Percentiles rank a stretch among this genome's conserved stretches.
Evolutionary conservation across 2,888 invertebrate species (phyloP).

Genomic region (Drosophila kuntzei): DNA sequence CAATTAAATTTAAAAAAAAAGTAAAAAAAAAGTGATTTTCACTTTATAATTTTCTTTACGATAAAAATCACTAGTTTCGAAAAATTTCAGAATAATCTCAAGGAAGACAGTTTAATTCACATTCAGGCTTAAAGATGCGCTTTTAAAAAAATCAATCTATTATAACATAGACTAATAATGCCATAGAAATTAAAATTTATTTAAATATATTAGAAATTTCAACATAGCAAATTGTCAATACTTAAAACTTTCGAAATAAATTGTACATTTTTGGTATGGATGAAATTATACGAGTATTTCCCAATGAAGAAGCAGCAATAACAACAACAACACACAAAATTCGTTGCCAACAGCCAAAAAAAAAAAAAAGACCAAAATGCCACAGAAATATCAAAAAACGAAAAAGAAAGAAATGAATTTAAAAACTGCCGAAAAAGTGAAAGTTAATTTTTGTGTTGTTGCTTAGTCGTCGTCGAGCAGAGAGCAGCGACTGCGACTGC

Average conservation of each 20-base stretch:
- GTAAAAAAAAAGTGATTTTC: no score
- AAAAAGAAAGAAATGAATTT: slow-evolving; percentile 77
- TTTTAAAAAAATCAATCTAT: no score
- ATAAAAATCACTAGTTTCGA: no score
- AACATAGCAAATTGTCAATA: slow-evolving; percentile 28
- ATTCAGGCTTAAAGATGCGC: no score
- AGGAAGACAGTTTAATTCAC: no score
- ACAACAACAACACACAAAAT: slow-evolving; percentile 13
- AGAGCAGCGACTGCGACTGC: slow-evolving; percentile 18
- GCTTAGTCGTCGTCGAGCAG: slow-evolving; percentile 64
- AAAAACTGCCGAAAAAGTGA: slow-evolving; percentile 85
- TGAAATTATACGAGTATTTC: slow-evolving; percentile 50
- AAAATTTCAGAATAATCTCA: no score
- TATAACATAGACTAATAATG: no score
- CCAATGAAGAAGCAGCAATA: slow-evolving; percentile 33
- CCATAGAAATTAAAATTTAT: not conserved
- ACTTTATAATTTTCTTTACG: no score
- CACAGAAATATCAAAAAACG: slow-evolving; percentile 52
- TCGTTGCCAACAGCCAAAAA: slow-evolving; percentile 54
- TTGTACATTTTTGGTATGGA: slow-evolving; percentile 52
- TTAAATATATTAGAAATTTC: slow-evolving; percentile 26
- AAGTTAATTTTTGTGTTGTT: slow-evolving; percentile 82
- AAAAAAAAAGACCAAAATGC: slow-evolving; percentile 20
- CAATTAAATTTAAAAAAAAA: no score
- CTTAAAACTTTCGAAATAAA: slow-evolving; percentile 52